A percentile compares a stretch with the other conserved stretches of the same genome.
phyloP scores from a whole-genome alignment of 2,888 invertebrate genomes.

The Acrocera orbiculus region DNA sequence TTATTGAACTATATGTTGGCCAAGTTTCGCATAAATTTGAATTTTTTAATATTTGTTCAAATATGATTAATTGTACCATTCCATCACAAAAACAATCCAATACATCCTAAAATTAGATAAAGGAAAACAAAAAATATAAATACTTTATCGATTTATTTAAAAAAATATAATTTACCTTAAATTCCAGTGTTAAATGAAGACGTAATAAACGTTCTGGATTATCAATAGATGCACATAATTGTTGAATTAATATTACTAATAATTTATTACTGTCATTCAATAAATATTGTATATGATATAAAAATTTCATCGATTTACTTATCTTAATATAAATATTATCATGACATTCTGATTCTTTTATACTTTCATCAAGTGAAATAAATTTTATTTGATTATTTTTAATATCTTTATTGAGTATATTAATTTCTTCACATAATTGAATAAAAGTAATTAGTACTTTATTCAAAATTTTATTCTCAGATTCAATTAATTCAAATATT shows the following conservation, averaged over 20 bases:
- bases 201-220: neutral
- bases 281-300: constrained; percentile 49
- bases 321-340: constrained; percentile 24
- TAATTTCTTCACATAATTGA: constrained; percentile 60
- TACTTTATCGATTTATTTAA: neutral
- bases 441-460: constrained; percentile 64
- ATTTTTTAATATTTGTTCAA: constrained; percentile 30
- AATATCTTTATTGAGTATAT: constrained; percentile 47
- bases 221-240: constrained; percentile 44
- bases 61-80: constrained; percentile 42
- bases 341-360: constrained; percentile 6
- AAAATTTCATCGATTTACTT: constrained; percentile 38
- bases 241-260: constrained; percentile 50
- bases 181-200: too few species aligned
- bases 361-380: constrained; percentile 22
- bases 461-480: constrained; percentile 65
- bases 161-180: too few species aligned
- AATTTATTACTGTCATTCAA: constrained; percentile 53
- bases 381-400: constrained; percentile 36
- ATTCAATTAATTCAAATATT: constrained; percentile 53
- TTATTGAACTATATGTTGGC: constrained; percentile 56
- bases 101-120: constrained; percentile 18
- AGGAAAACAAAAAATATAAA: neutral
- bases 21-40: constrained; percentile 41
- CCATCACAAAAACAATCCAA: constrained; percentile 44